Base-by-base conservation (phyloP, 2,113 vertebrate genomes). In the Micronycteris hirsuta region DNA sequence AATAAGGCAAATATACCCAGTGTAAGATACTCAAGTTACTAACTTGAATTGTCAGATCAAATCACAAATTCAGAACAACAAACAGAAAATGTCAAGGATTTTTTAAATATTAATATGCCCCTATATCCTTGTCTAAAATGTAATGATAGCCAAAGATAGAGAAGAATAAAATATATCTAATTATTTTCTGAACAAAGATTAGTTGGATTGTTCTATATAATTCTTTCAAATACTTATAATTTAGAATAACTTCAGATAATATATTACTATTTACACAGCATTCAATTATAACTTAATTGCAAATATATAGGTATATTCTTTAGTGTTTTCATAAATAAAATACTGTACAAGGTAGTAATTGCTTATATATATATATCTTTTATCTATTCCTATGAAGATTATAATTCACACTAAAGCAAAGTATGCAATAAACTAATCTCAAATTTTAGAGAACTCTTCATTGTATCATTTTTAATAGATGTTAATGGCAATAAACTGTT, bases 261-360 rank as follows among this genome's bases (percentile, higher is more conserved):
- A 95, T 86, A 97, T 76, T 89, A 93, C 70, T 83, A 93, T 84
- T 95, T 95, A 87, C 70, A 92, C 41, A 93, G 92, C 56, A 96
- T 84, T 97, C 92, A 95, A 93, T 97, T 90, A 80, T 65, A 93
- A 93, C 83, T 95, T 97, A 95, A 97, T 97, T 97, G 93, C 65
- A 97, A 86, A 94, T 96, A 93, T 82, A 86, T 81, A 96, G 92
- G 24, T 92, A 97, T 93, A 96, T 94, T 97, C 92, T 97, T 97
- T 89, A 95, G 76, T 67, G 65, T 97, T 97, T 93, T 92, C 92
- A 97, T 96, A 94, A 97, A 97, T 97, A 97, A 97, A 89, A 85
- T 87, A 84, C 61, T 58, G 43, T 80, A 74, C 78, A 87, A 10
- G 20, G 17, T 41, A 91, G 28, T 96, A 96, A 97, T 94, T 96